These are phyloP conservation scores for Octonoba sinensis DNA, from an alignment of 2,888 invertebrate species.

Conservation along the genomic window DNA sequence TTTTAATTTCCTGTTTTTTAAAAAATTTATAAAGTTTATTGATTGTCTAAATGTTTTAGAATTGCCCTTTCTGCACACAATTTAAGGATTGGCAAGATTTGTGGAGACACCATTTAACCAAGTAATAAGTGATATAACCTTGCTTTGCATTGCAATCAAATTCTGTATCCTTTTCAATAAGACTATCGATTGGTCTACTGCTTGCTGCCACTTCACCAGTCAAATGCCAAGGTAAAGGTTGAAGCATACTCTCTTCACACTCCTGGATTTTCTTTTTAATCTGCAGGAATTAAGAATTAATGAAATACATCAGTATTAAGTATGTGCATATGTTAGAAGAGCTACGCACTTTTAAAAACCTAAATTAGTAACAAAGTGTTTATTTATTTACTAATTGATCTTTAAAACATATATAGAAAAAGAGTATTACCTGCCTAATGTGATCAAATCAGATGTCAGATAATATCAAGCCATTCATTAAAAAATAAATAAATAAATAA, in stretches of 20 bases:
- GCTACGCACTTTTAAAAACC: background rate
- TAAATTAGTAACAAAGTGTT: background rate
- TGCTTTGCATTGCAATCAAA: slow-evolving; percentile 81
- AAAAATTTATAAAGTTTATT: too few relatives aligned
- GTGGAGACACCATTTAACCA: too few relatives aligned
- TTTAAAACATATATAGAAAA: too few relatives aligned
- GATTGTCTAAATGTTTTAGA: too few relatives aligned
- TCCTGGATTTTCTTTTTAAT: slow-evolving; percentile 69
- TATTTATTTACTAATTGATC: background rate
- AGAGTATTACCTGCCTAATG: too few relatives aligned
- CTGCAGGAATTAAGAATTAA: slow-evolving; percentile 47
- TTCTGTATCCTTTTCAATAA: slow-evolving; percentile 91
- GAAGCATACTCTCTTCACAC: slow-evolving; percentile 74
- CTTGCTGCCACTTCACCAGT: slow-evolving; percentile 88
- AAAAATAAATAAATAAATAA: too few relatives aligned
- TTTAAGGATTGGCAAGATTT: too few relatives aligned
- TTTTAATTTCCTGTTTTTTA: too few relatives aligned
- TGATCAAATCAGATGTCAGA: too few relatives aligned
- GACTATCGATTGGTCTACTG: slow-evolving; percentile 88
- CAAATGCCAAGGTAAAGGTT: slow-evolving; percentile 93
- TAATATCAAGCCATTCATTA: too few relatives aligned
- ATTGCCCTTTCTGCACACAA: too few relatives aligned
- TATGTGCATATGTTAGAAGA: background rate
- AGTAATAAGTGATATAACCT: slow-evolving; percentile 4
- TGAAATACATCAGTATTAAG: background rate